Percentiles rank a stretch among this genome's conserved stretches.
phyloP scores from a whole-genome alignment of 2,888 invertebrate genomes.

The Temnothorax rugatulus region DNA sequence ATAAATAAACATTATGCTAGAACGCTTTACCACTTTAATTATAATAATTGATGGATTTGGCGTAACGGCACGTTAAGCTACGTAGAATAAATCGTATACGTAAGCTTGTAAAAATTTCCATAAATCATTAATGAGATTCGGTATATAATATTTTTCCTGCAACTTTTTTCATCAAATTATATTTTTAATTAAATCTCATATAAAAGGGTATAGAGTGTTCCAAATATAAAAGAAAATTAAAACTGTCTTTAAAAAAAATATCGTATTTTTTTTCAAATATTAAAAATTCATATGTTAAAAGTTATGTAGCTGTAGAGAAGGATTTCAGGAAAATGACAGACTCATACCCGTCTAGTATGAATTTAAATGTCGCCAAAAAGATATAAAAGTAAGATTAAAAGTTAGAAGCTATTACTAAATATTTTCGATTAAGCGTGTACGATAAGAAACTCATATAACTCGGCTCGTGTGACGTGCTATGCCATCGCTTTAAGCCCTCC shows the following conservation, averaged over 20 bases:
- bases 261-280: not conserved
- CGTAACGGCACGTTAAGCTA: conserved; percentile 19
- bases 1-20: conserved; percentile 43
- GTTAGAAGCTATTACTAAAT: not conserved
- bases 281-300: not conserved
- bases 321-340: not conserved
- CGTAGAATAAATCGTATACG: not conserved
- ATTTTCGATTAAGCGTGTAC: not conserved
- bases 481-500: conserved; percentile 2
- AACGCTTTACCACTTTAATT: conserved; percentile 44
- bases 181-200: not conserved
- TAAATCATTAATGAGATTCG: conserved; percentile 15
- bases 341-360: not conserved
- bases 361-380: not conserved
- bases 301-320: not conserved
- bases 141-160: not conserved
- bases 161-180: conserved; percentile 13
- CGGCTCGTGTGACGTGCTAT: not conserved
- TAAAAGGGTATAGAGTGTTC: not conserved
- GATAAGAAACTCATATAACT: conserved; percentile 7
- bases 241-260: not conserved
- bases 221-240: not conserved
- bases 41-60: conserved; percentile 50
- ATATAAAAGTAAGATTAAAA: no score
- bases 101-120: conserved; percentile 11